phyloP scores from a whole-genome alignment of 1,140 invertebrate genomes.

The Pemphigus obesinymphae region DNA sequence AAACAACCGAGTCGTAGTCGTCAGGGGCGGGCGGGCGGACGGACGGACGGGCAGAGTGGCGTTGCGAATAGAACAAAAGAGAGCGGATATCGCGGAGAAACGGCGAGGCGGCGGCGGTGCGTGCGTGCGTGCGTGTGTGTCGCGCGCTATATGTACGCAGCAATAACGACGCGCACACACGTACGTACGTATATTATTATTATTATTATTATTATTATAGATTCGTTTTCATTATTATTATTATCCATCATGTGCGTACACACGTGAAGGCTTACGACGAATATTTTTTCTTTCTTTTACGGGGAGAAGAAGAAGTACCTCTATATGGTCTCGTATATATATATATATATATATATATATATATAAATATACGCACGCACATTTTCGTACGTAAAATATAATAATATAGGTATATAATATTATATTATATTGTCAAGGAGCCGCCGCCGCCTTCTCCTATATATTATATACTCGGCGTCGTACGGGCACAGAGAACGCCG shows the following conservation, averaged over 20 bases:
- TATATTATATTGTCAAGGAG: conserved; percentile 24
- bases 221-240: no score
- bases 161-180: neutral
- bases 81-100: conserved; percentile 21
- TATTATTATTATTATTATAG: neutral
- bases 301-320: no score
- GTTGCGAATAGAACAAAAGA: conserved; percentile 25
- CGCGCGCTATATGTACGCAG: neutral
- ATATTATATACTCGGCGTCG: neutral
- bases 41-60: no score
- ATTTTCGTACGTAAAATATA: no score
- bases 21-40: neutral
- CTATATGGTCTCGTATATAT: no score
- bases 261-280: neutral
- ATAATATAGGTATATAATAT: no score
- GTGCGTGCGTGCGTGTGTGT: neutral
- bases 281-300: no score
- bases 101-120: neutral
- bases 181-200: neutral
- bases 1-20: neutral
- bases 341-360: no score
- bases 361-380: neutral
- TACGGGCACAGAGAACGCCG: neutral
- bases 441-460: neutral
- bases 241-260: neutral